Percentiles rank a stretch among this genome's conserved stretches.
phyloP scores from a whole-genome alignment of 30 jellyfish, hydroid and myxozoan species.

The Turritopsis dohrnii region DNA sequence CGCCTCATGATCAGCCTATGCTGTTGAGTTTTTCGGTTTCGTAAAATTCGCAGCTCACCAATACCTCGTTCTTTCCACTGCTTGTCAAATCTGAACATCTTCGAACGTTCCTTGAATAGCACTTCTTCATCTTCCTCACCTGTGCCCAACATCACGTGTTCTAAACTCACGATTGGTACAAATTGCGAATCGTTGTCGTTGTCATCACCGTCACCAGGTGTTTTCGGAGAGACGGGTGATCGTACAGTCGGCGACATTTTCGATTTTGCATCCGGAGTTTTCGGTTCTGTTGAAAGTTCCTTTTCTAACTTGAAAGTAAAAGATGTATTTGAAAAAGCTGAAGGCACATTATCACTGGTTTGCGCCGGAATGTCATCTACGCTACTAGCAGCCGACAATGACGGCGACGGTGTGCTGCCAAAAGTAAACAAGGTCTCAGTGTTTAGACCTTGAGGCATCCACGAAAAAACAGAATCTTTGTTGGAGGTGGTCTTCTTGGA shows the following conservation, averaged over 20 bases:
- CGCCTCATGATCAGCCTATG: slow-evolving; percentile 74
- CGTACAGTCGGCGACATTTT: neutral
- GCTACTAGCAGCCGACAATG: slow-evolving; percentile 39
- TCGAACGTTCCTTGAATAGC: slow-evolving; percentile 55
- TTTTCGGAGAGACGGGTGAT: slow-evolving; percentile 9
- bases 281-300: neutral
- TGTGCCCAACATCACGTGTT: slow-evolving; percentile 28
- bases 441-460: slow-evolving; percentile 32
- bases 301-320: slow-evolving; percentile 18
- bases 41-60: slow-evolving; percentile 61
- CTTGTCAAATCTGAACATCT: slow-evolving; percentile 59
- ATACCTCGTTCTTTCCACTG: slow-evolving; percentile 92
- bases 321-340: slow-evolving; percentile 18
- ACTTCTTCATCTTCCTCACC: slow-evolving; percentile 82
- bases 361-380: slow-evolving; percentile 24
- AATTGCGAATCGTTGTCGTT: slow-evolving; percentile 29
- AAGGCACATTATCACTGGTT: slow-evolving; percentile 8
- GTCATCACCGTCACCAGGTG: slow-evolving; percentile 33
- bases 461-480: slow-evolving; percentile 15
- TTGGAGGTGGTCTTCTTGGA: neutral
- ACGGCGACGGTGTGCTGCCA: slow-evolving; percentile 22
- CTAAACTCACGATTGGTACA: slow-evolving; percentile 64
- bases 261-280: neutral
- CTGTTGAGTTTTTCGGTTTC: slow-evolving; percentile 33
- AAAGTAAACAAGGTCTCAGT: slow-evolving; percentile 22